Evolutionary conservation across 1,140 invertebrate species (phyloP), one percentile per base, ranked within the genome.

Genomic region (Zaprionus ghesquierei): DNA sequence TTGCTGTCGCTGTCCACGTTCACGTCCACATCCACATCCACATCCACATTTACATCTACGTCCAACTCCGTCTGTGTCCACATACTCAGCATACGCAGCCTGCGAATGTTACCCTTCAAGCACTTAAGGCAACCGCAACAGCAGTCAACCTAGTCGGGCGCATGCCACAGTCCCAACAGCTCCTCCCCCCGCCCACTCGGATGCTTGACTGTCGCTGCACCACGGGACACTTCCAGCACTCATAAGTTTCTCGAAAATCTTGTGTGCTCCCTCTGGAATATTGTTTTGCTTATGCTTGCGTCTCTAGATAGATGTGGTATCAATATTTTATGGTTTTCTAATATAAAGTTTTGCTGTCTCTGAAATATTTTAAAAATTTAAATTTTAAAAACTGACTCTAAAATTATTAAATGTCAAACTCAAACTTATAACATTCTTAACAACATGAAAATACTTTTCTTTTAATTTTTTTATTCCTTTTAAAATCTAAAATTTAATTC

Each of bases 111-210:
- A 44, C 65, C 41, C 65, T 51, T 70, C 72, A 64, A 63, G 59
- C 60, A 64, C 66, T 70, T 64, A 54, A 64, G 68, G 53, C 68
- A 61, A 86, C 82, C 82, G 51, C 82, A 86, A 46, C 72, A 70
- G 66, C 75, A 74, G 4, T 18, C 41, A 44, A 64, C 58, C 59
- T 71, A 75, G 56, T 25, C 38, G 29, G 60, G 50, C 54, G 35
- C 25, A 18, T 53, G 35, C 33, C 35, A 35, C 31, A 12, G 12
- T 25, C 2, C 46, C 27, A 23, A 23, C 18, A 6, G 13, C 53
- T 38, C 44, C 35, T 29, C 51, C 61, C 20, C 5, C 13, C n/a
- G 2, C 6, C n/a, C 2, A 2, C n/a, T 2, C 15, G 18, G 10
- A 33, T 58, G 3, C 15, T 46, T 22, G 18, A 8, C 2, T 44